phyloP scores from a whole-genome alignment of 2,113 vertebrate genomes.

The Psettodes erumei region DNA sequence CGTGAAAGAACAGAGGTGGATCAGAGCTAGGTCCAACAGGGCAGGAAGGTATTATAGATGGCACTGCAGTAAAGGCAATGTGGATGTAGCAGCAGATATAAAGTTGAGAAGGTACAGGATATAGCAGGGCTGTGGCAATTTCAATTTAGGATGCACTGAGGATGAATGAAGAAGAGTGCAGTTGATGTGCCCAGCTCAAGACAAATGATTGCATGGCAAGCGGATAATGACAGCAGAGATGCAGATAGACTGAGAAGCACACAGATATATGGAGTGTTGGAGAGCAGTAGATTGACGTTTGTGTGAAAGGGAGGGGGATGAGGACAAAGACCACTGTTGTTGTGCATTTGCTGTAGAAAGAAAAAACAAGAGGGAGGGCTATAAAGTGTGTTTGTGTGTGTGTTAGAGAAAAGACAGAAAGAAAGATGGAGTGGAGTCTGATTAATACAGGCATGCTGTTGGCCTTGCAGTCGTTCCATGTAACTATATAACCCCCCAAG shows the following conservation, averaged over 20 bases:
- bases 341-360: neutral
- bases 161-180: conserved; percentile 18
- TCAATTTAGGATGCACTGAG: conserved; percentile 46
- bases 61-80: neutral
- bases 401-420: neutral
- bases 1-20: neutral
- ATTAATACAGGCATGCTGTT: conserved; percentile 1
- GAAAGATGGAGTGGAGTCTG: neutral
- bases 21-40: neutral
- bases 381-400: neutral
- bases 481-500: neutral
- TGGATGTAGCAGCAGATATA: conserved; percentile 1
- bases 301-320: neutral
- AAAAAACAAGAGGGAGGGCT: neutral
- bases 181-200: conserved; percentile 30
- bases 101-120: neutral
- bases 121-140: conserved; percentile 34
- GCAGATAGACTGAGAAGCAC: conserved; percentile 24
- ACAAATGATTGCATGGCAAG: conserved; percentile 43
- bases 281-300: neutral
- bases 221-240: conserved; percentile 45
- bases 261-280: neutral
- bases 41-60: neutral
- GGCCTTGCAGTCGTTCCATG: neutral
- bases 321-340: neutral